Base-by-base conservation (phyloP, 2,113 vertebrate species). In the Ailuropoda melanoleuca region DNA sequence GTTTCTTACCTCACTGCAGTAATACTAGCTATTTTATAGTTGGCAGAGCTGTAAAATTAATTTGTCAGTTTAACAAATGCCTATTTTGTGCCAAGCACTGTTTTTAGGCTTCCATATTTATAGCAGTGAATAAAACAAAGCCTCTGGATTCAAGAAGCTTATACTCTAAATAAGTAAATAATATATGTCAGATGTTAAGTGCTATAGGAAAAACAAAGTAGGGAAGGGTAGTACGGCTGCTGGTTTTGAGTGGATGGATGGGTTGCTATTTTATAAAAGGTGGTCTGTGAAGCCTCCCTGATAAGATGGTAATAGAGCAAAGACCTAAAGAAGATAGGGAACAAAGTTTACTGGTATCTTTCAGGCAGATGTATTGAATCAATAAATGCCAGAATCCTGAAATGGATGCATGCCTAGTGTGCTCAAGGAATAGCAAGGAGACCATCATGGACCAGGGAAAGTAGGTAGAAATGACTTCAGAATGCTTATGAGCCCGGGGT, bases 91-190 rank as follows among this genome's bases (percentile, higher is more conserved):
- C 34, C 43, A 78, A 17, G 15, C n/a, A 50, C 46, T 95, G 13
- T 64, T 86, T 72, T 29, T 89, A 53, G 58, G 26, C 11, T 64
- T 90, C 15, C 46, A 9, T 15, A 90, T 83, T 68, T 5, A 39
- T 68, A 46, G 21, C 43, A 46, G 26, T 82, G 37, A 90, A 39
- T 23, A 58, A 48, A 95, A 55, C 68, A 34, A 93, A 95, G 56
- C 60, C 26, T 6, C 26, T 77, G 91, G 6, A 50, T 56, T 56
- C 37, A 93, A 72, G 58, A 58, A 29, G 34, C 7, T 50, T 74
- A 23, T 84, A 68, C 83, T 88, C 39, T 78, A 84, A 92, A 75
- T 56, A 48, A 89, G 46, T 62, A 37, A 94, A 86, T 26, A 60
- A n/a, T 83, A 14, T 58, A 53, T 78, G 75, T 43, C 55, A 77